phyloP scores from a whole-genome alignment of 1,140 invertebrate genomes.

The Ceratitis capitata region DNA sequence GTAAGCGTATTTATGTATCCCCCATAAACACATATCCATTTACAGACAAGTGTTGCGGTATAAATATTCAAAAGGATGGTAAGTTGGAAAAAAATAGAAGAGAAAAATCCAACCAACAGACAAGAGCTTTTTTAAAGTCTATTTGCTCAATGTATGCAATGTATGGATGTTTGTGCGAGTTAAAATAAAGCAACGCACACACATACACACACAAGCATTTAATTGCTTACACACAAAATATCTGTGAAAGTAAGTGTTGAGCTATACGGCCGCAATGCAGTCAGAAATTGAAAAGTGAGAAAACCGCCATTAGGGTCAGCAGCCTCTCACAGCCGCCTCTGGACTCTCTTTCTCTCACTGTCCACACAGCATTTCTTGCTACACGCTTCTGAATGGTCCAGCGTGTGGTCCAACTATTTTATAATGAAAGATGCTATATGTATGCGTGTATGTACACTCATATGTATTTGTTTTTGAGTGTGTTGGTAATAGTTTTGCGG shows the following conservation, averaged over 20 bases:
- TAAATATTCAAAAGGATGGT: not conserved
- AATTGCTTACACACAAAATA: not conserved
- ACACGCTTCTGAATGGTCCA: not conserved
- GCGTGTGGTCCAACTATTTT: not conserved
- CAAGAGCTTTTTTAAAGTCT: not conserved
- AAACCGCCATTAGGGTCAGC: conserved; percentile 32
- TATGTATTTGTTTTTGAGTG: not conserved
- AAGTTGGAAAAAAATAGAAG: too few species aligned
- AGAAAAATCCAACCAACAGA: too few species aligned
- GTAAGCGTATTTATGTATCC: not conserved
- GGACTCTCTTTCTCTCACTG: not conserved
- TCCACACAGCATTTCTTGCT: not conserved
- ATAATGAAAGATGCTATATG: not conserved
- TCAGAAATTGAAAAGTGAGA: conserved; percentile 37
- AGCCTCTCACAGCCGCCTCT: not conserved
- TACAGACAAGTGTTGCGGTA: not conserved
- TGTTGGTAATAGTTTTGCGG: not conserved
- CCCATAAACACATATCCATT: too few species aligned
- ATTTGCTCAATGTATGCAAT: not conserved
- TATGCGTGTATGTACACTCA: not conserved
- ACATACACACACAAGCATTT: not conserved
- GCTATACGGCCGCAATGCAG: conserved; percentile 12
- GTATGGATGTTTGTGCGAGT: too few species aligned
- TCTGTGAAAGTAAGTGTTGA: conserved; percentile 21
- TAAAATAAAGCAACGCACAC: too few species aligned